phyloP scores from a whole-genome alignment of 53 echinoderm and acorn worm genomes.

The Paracentrotus lividus region DNA sequence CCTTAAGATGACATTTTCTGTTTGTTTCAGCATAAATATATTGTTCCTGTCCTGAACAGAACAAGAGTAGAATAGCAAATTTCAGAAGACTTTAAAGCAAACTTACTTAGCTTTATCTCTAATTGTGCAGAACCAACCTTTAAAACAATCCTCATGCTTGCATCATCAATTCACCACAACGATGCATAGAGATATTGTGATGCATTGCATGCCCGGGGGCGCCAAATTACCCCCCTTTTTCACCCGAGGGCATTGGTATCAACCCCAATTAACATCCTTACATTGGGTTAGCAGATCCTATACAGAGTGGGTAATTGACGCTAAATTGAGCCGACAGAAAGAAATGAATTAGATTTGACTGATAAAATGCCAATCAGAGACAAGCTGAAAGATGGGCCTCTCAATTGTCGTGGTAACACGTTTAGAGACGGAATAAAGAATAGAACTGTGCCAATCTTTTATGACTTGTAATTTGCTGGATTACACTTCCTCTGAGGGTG shows the following conservation, averaged over 20 bases:
- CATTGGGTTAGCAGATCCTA: constrained; percentile 18
- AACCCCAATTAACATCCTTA: constrained; percentile 15
- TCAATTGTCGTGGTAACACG: neutral
- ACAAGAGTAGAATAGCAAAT: neutral
- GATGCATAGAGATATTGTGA: neutral
- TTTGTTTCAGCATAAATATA: too few relatives aligned
- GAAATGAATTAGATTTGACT: constrained; percentile 59
- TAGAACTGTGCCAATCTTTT: neutral
- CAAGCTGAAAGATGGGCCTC: constrained; percentile 9
- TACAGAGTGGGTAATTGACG: constrained; percentile 49
- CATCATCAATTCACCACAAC: neutral
- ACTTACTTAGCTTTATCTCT: neutral
- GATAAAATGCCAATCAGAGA: constrained; percentile 54
- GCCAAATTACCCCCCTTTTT: constrained; percentile 27
- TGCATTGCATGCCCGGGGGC: constrained; percentile 26
- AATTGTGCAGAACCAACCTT: neutral
- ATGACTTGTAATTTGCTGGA: constrained; percentile 11
- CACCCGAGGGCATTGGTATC: constrained; percentile 34
- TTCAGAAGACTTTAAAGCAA: neutral
- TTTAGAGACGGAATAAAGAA: neutral
- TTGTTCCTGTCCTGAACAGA: neutral
- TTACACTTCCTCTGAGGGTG: neutral
- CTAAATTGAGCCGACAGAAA: constrained; percentile 33
- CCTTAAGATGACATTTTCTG: too few relatives aligned
- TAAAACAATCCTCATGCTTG: neutral